Percentiles rank a stretch among this genome's conserved stretches.
Evolutionary conservation across 2,797 vertebrate species (phyloP).

Genomic region (Dicrostonyx torquatus): DNA sequence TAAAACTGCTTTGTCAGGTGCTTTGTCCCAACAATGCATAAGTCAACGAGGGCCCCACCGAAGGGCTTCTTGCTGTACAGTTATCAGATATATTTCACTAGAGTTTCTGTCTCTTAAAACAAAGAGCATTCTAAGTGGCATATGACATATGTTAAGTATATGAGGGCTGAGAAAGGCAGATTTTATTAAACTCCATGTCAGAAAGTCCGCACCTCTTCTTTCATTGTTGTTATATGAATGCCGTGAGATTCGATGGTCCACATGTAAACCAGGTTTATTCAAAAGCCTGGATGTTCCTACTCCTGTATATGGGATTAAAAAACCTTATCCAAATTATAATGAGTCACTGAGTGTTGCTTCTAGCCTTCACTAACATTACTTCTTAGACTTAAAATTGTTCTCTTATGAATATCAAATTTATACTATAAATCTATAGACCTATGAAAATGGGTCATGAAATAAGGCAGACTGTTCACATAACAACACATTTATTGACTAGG

Average conservation of each 20-base stretch:
- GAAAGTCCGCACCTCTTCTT: background rate
- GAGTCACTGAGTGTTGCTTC: background rate
- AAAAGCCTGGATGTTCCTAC: background rate
- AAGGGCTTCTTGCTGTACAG: background rate
- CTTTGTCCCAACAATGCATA: background rate
- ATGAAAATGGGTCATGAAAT: background rate
- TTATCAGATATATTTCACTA: background rate
- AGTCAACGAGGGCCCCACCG: background rate
- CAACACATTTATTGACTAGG: background rate
- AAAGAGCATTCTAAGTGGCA: slow-evolving; percentile 4
- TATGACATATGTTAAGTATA: background rate
- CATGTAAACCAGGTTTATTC: background rate
- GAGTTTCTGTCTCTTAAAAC: slow-evolving; percentile 1
- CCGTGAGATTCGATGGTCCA: background rate
- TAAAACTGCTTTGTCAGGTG: background rate
- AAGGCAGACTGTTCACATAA: background rate
- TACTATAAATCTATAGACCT: background rate
- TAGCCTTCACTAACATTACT: background rate
- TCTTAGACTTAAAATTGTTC: slow-evolving; percentile 17
- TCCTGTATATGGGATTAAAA: background rate
- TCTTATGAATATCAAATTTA: background rate
- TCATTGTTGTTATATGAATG: background rate
- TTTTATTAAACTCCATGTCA: background rate
- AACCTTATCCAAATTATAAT: background rate
- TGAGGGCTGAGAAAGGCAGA: background rate